phyloP scores from a whole-genome alignment of 2,888 invertebrate species.

The Corbicula japonica region DNA sequence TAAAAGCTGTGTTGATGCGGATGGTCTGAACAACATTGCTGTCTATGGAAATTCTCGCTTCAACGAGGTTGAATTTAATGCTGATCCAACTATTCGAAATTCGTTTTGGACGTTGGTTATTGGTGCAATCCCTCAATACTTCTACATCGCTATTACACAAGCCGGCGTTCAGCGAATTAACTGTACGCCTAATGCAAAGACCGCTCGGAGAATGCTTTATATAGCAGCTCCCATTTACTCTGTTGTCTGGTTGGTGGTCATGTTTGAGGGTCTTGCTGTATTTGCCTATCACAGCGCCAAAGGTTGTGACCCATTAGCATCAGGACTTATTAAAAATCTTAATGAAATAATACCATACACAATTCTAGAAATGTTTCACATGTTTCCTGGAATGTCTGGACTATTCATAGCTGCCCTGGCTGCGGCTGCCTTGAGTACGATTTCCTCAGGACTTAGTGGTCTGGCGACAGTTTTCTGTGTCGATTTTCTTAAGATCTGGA shows the following conservation, averaged over 20 bases:
- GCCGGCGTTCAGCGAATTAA: constrained; percentile 50
- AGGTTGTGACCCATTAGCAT: constrained; percentile 37
- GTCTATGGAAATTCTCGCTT: constrained; percentile 3
- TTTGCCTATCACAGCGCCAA: constrained; percentile 42
- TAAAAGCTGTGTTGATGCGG: constrained; percentile 12
- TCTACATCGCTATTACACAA: constrained; percentile 36
- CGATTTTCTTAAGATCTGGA: constrained; percentile 14
- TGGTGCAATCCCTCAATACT: constrained; percentile 37
- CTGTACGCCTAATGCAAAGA: constrained; percentile 31
- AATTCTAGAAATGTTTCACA: constrained; percentile 32
- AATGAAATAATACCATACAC: constrained; percentile 45
- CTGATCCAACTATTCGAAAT: constrained; percentile 49
- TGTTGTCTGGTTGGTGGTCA: constrained; percentile 6
- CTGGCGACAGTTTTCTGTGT: constrained; percentile 10
- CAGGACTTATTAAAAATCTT: constrained; percentile 31
- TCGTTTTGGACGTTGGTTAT: constrained; percentile 55
- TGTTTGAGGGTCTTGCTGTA: constrained; percentile 37
- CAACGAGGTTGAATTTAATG: constrained; percentile 29
- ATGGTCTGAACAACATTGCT: not conserved
- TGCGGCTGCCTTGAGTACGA: constrained; percentile 36
- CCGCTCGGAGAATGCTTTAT: constrained; percentile 34
- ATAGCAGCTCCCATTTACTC: constrained; percentile 23
- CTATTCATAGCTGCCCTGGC: constrained; percentile 39
- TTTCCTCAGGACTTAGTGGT: constrained; percentile 29
- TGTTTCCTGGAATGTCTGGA: constrained; percentile 23